These are phyloP conservation scores for Diorhabda carinulata DNA, from an alignment of 1,140 invertebrate species.

Conservation along the genomic window DNA sequence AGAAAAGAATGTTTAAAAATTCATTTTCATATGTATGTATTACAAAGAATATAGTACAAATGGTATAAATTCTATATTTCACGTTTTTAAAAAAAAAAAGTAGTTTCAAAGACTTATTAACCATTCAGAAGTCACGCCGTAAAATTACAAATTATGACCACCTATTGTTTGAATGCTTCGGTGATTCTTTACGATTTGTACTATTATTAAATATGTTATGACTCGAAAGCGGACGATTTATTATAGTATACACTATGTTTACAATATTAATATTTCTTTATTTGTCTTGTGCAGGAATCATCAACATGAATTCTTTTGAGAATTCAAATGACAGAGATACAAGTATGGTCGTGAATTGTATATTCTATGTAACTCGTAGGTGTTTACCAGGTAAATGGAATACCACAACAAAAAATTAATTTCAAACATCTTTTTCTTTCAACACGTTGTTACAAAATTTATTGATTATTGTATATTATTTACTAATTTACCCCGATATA, in stretches of 20 bases:
- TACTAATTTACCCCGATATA: too few relatives aligned
- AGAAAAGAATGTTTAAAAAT: too few relatives aligned
- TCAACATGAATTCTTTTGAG: not conserved
- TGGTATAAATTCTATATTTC: too few relatives aligned
- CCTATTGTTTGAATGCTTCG: slow-evolving; percentile 5
- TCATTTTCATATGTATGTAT: too few relatives aligned
- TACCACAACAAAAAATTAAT: too few relatives aligned
- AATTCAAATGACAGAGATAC: not conserved
- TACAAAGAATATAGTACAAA: too few relatives aligned
- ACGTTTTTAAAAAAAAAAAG: too few relatives aligned
- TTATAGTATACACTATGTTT: not conserved
- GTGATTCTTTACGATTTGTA: slow-evolving; percentile 9
- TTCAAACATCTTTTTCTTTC: too few relatives aligned
- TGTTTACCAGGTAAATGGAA: not conserved
- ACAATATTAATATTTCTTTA: not conserved
- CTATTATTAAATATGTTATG: not conserved
- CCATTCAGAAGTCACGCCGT: not conserved
- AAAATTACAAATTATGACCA: slow-evolving; percentile 12
- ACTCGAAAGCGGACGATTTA: not conserved
- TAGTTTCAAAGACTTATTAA: not conserved
- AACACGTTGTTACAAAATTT: too few relatives aligned
- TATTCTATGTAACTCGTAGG: not conserved
- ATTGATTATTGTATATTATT: too few relatives aligned
- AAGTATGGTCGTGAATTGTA: not conserved
- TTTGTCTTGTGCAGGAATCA: not conserved